Evolutionary conservation across 2,113 vertebrate genomes (phyloP).

Genomic region (Phyllostomus hastatus): DNA sequence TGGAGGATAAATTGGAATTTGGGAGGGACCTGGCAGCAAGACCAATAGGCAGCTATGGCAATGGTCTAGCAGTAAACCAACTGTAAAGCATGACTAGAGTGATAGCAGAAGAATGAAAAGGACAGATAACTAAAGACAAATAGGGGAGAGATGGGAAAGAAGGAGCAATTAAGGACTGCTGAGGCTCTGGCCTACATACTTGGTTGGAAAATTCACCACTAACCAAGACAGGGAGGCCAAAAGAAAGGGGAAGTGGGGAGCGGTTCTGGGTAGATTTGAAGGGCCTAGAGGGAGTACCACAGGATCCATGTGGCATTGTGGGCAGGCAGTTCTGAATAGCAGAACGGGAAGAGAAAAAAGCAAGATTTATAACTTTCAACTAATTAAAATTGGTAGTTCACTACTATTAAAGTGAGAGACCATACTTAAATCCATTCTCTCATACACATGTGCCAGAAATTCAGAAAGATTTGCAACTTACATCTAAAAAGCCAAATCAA

Average conservation of each 20-base stretch:
- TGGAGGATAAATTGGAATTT: background rate
- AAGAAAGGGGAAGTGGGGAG: background rate
- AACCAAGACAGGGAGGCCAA: background rate
- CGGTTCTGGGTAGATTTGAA: background rate
- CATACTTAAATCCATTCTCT: background rate
- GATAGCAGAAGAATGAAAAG: background rate
- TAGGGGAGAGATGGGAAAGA: background rate
- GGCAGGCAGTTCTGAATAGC: background rate
- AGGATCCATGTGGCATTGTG: background rate
- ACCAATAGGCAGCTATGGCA: accelerated
- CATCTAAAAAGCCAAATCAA: background rate
- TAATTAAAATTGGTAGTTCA: background rate
- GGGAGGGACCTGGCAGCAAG: background rate
- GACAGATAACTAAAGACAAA: background rate
- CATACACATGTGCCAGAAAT: background rate
- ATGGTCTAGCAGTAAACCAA: background rate
- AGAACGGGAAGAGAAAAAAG: background rate
- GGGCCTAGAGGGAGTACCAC: background rate
- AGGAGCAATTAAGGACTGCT: background rate
- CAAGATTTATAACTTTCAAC: background rate
- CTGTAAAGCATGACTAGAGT: background rate
- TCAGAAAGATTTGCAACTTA: background rate
- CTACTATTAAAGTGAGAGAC: background rate
- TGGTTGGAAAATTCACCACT: background rate
- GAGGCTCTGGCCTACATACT: background rate